A percentile compares a stretch with the other conserved stretches of the same genome.
phyloP scores from a whole-genome alignment of 2,797 vertebrate species.

The Cyclura pinguis region DNA sequence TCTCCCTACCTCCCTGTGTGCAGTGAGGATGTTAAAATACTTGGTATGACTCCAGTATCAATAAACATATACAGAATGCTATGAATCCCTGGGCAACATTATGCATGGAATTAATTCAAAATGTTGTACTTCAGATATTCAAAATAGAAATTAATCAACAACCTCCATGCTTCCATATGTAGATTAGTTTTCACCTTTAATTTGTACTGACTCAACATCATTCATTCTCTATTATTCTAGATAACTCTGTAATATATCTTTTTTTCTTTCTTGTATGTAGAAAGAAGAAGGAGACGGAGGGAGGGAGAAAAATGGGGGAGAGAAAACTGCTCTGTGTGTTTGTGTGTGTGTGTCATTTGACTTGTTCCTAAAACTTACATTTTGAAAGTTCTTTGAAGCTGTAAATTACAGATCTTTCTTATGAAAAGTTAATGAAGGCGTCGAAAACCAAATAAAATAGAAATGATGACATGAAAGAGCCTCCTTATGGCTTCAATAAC shows the following conservation, averaged over 20 bases:
- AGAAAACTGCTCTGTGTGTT: not conserved
- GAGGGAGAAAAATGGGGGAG: not conserved
- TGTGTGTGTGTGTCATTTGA: slow-evolving; percentile 57
- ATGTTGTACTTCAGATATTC: slow-evolving; percentile 18
- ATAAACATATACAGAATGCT: not conserved
- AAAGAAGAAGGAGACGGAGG: not conserved
- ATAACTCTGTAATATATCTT: too few relatives aligned
- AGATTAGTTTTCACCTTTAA: slow-evolving; percentile 23
- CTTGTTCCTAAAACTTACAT: slow-evolving; percentile 75
- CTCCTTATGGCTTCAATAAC: slow-evolving; percentile 78
- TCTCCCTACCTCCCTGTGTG: not conserved
- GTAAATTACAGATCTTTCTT: slow-evolving; percentile 76
- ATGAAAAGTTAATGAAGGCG: slow-evolving; percentile 77
- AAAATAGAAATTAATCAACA: slow-evolving; percentile 8
- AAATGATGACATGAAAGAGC: slow-evolving; percentile 79
- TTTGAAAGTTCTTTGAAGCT: slow-evolving; percentile 77
- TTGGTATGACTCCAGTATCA: slow-evolving; percentile 11
- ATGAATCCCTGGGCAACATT: slow-evolving; percentile 13
- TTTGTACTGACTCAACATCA: slow-evolving; percentile 48
- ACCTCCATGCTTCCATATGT: not conserved
- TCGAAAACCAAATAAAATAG: slow-evolving; percentile 79
- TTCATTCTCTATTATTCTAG: too few relatives aligned
- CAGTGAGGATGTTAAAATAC: slow-evolving; percentile 29
- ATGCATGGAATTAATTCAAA: slow-evolving; percentile 37
- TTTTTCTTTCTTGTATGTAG: too few relatives aligned